phyloP scores from a whole-genome alignment of 2,888 invertebrate genomes.

The Actias luna region DNA sequence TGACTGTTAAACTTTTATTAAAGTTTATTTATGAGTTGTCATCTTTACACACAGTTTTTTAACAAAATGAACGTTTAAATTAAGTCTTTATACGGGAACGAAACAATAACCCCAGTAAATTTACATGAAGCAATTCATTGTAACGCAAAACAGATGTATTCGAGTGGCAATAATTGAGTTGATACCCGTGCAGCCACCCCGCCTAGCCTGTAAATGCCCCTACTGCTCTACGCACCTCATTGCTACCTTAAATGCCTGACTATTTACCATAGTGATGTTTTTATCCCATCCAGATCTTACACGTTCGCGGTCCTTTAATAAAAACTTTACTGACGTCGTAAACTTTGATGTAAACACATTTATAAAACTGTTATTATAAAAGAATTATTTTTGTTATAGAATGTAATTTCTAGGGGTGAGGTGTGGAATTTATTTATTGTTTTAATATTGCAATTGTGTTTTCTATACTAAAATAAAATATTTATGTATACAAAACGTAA shows the following conservation, averaged over 20 bases:
- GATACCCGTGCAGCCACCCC: conserved; percentile 45
- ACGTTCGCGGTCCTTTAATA: conserved; percentile 37
- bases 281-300: conserved; percentile 41
- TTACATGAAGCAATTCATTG: conserved; percentile 69
- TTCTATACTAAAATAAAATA: neutral
- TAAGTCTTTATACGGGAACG: conserved; percentile 15
- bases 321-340: conserved; percentile 35
- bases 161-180: conserved; percentile 56
- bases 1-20: too few relatives aligned
- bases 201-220: conserved; percentile 44
- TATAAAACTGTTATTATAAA: conserved; percentile 4
- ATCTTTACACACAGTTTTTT: neutral
- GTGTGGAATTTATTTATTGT: neutral
- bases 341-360: conserved; percentile 19
- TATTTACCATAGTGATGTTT: conserved; percentile 58
- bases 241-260: conserved; percentile 51
- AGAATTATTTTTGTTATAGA: conserved; percentile 5
- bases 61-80: conserved; percentile 4
- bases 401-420: neutral
- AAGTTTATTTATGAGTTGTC: neutral
- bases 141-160: conserved; percentile 69
- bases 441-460: neutral
- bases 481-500: neutral
- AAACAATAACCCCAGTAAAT: conserved; percentile 59
- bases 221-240: conserved; percentile 47